A percentile compares a stretch with the other conserved stretches of the same genome.
Evolutionary conservation across 2,797 vertebrate species (phyloP).

Genomic region (Limosa lapponica): DNA sequence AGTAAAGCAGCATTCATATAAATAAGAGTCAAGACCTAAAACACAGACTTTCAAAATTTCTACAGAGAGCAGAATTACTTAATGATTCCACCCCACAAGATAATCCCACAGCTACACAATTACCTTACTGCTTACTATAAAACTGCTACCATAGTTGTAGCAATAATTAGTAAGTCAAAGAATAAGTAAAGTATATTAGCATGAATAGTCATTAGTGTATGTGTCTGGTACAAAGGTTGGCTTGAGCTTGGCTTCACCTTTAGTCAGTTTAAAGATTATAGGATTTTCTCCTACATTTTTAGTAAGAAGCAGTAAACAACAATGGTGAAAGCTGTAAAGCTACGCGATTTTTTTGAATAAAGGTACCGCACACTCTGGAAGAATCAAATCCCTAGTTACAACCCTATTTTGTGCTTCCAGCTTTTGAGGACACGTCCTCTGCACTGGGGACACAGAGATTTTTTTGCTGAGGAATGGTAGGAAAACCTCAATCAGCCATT

Average conservation of each 20-base stretch:
- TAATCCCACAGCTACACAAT: constrained; percentile 25
- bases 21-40: constrained; percentile 60
- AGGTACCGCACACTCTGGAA: background rate
- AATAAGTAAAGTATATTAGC: constrained; percentile 38
- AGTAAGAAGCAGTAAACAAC: constrained; percentile 12
- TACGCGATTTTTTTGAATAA: background rate
- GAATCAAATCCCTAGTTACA: background rate
- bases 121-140: background rate
- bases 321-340: background rate
- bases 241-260: constrained; percentile 32
- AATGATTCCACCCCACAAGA: background rate
- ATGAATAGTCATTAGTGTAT: constrained; percentile 6
- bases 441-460: no score
- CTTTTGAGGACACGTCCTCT: background rate
- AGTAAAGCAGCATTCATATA: constrained; percentile 2
- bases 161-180: constrained; percentile 55
- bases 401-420: background rate
- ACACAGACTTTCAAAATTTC: background rate
- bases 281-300: constrained; percentile 7
- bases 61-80: constrained; percentile 14
- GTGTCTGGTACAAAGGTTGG: background rate
- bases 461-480: background rate
- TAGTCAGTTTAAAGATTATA: background rate
- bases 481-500: background rate
- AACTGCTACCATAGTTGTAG: background rate